phyloP scores from a whole-genome alignment of 2,797 vertebrate genomes.

The Falco concolor region DNA sequence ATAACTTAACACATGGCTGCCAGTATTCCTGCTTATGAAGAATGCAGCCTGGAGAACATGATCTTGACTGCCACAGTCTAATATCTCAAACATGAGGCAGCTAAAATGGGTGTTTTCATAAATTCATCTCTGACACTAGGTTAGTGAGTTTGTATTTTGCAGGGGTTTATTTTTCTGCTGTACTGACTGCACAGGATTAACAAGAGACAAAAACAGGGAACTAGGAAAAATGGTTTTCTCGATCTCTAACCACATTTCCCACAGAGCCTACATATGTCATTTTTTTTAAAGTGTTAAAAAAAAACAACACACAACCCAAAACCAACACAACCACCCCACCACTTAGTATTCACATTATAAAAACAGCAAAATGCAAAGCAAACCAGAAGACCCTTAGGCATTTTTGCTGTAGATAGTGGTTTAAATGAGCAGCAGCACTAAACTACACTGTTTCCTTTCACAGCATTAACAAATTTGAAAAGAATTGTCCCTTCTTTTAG shows the following conservation, averaged over 20 bases:
- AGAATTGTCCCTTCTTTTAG: not conserved
- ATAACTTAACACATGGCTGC: constrained; percentile 55
- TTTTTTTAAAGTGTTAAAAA: not conserved
- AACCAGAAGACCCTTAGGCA: not conserved
- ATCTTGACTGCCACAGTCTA: constrained; percentile 21
- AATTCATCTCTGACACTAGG: not conserved
- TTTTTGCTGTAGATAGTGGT: not conserved
- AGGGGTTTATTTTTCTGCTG: not conserved
- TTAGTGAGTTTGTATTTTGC: not conserved
- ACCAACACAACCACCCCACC: not conserved
- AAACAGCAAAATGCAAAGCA: not conserved
- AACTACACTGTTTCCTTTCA: not conserved
- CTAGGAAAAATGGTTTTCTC: not conserved
- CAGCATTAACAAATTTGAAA: not conserved
- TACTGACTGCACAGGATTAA: not conserved
- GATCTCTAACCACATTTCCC: not conserved
- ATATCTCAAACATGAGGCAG: constrained; percentile 2
- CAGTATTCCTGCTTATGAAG: constrained; percentile 48
- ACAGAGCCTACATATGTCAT: not conserved
- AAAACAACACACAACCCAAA: not conserved
- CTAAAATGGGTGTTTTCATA: constrained; percentile 16
- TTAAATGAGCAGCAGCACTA: not conserved
- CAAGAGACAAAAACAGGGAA: not conserved
- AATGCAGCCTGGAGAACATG: constrained; percentile 58
- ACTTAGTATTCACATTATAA: not conserved